A percentile compares a stretch with the other conserved stretches of the same genome.
phyloP scores from a whole-genome alignment of 2,888 invertebrate species.

The Palloptera scutellata region DNA sequence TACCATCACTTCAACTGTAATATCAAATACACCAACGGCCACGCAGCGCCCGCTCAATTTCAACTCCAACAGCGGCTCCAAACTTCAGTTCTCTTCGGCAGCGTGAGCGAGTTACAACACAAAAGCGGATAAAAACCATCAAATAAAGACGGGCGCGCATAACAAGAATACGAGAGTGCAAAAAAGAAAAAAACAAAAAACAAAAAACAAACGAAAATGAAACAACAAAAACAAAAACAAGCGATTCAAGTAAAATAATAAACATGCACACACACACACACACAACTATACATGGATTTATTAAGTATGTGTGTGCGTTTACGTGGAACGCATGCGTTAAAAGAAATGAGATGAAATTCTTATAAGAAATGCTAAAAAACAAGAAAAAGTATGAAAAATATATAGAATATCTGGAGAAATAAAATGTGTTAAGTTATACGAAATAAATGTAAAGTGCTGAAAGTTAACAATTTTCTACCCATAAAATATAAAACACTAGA shows the following conservation, averaged over 20 bases:
- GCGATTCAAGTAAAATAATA: slow-evolving; percentile 2
- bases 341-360: slow-evolving; percentile 7
- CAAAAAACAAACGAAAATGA: slow-evolving; percentile 1
- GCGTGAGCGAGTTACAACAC: slow-evolving; percentile 40
- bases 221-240: too few relatives aligned
- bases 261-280: slow-evolving; percentile 1
- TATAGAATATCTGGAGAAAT: not conserved
- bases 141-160: slow-evolving; percentile 20
- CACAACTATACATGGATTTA: not conserved
- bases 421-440: too few relatives aligned
- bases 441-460: too few relatives aligned
- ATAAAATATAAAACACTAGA: too few relatives aligned
- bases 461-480: too few relatives aligned
- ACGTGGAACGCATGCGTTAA: slow-evolving; percentile 8
- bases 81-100: slow-evolving; percentile 39
- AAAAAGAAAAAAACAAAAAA: not conserved
- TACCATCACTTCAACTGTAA: slow-evolving; percentile 32
- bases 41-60: slow-evolving; percentile 1
- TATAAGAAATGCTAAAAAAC: not conserved
- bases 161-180: not conserved
- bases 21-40: slow-evolving; percentile 6
- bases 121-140: slow-evolving; percentile 21
- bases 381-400: not conserved
- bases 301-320: not conserved
- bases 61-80: slow-evolving; percentile 9